Evolutionary conservation across 2,113 vertebrate genomes (phyloP).

Genomic region (Thomomys bottae): DNA sequence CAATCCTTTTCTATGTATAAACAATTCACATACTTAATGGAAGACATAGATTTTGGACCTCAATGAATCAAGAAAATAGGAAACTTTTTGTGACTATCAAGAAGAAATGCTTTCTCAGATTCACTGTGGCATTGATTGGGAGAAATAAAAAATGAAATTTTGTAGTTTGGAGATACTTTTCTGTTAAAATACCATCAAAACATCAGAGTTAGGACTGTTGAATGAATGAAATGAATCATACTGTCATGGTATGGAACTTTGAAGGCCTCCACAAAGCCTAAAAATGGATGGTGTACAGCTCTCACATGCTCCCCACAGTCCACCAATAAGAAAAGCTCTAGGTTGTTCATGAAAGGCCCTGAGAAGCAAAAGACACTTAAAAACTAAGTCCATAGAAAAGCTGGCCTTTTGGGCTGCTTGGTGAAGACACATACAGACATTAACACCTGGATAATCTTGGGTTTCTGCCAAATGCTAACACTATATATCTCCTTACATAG

Average conservation of each 20-base stretch:
- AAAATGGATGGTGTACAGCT: conserved; percentile 49
- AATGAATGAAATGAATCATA: conserved; percentile 53
- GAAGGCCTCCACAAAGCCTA: conserved; percentile 17
- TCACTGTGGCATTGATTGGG: conserved; percentile 62
- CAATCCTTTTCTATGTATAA: background rate
- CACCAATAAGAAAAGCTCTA: conserved; percentile 36
- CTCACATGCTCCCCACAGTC: too few species aligned
- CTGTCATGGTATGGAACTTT: background rate
- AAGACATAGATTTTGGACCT: conserved; percentile 19
- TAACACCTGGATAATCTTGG: background rate
- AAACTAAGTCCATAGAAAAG: conserved; percentile 43
- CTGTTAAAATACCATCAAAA: conserved; percentile 60
- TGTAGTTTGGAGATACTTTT: background rate
- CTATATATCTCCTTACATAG: background rate
- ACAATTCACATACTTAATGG: conserved; percentile 39
- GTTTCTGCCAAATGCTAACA: background rate
- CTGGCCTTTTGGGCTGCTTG: background rate
- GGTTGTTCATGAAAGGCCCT: conserved; percentile 44
- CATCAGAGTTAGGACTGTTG: conserved; percentile 51
- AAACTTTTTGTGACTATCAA: conserved; percentile 41
- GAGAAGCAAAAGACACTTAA: conserved; percentile 57
- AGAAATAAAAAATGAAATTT: background rate
- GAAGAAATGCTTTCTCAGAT: conserved; percentile 34
- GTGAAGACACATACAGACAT: background rate
- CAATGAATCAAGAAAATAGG: conserved; percentile 34